phyloP scores from a whole-genome alignment of 2,888 invertebrate genomes.

The Dynastes grantii region DNA sequence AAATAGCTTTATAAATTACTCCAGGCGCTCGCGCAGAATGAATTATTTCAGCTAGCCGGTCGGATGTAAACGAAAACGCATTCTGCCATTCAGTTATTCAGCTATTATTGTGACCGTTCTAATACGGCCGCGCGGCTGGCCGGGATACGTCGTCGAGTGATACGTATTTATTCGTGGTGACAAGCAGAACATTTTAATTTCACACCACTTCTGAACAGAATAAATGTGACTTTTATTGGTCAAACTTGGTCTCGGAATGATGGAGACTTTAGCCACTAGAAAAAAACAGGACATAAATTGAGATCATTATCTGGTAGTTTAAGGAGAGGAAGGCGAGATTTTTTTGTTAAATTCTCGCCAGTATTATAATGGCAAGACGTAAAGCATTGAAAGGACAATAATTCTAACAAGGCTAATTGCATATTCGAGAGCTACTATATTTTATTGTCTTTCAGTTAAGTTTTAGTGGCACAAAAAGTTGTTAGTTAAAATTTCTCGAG shows the following conservation, averaged over 20 bases:
- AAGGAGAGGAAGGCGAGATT: background rate
- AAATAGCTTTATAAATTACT: too few relatives aligned
- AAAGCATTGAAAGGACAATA: too few relatives aligned
- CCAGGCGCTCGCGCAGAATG: background rate
- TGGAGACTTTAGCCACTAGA: constrained; percentile 6
- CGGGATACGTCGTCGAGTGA: constrained; percentile 33
- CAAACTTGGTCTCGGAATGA: constrained; percentile 35
- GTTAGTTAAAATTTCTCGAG: too few relatives aligned
- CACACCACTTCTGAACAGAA: constrained; percentile 59
- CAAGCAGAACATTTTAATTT: constrained; percentile 61
- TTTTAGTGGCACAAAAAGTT: too few relatives aligned
- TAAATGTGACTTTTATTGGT: constrained; percentile 61
- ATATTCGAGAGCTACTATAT: too few relatives aligned
- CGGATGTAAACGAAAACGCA: constrained; percentile 12
- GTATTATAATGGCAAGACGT: too few relatives aligned
- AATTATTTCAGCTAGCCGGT: background rate
- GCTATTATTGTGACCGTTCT: constrained; percentile 20
- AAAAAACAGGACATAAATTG: background rate
- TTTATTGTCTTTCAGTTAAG: too few relatives aligned
- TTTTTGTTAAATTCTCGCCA: background rate
- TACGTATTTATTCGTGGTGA: constrained; percentile 56
- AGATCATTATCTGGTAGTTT: constrained; percentile 19
- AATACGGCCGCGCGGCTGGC: constrained; percentile 3
- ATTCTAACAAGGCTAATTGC: too few relatives aligned
- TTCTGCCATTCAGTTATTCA: constrained; percentile 28